These are phyloP conservation scores for Tenthredo distinguenda DNA, from an alignment of 2,888 invertebrate genomes.

Conservation along the genomic window DNA sequence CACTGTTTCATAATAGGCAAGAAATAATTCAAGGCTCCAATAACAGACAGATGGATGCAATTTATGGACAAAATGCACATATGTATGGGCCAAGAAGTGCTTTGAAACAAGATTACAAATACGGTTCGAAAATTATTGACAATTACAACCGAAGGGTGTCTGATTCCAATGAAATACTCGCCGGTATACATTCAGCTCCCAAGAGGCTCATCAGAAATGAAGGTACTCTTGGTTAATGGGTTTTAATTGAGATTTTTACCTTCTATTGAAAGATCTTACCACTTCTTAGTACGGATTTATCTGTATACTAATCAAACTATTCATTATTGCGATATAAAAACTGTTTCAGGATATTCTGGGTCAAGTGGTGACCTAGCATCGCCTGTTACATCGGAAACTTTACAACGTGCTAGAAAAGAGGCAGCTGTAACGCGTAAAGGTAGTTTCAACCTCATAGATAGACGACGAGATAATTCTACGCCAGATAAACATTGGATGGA, in stretches of 20 bases:
- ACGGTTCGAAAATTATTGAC: constrained; percentile 55
- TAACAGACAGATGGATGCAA: constrained; percentile 50
- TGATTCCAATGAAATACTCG: constrained; percentile 59
- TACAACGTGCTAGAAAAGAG: constrained; percentile 69
- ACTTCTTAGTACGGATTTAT: neutral
- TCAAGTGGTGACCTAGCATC: constrained; percentile 70
- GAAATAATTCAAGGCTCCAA: constrained; percentile 35
- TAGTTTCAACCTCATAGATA: constrained; percentile 71
- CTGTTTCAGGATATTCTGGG: constrained; percentile 66
- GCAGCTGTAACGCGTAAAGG: constrained; percentile 69
- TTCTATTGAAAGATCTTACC: neutral
- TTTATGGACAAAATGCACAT: constrained; percentile 51
- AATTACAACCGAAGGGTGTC: constrained; percentile 59
- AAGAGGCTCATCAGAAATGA: constrained; percentile 66
- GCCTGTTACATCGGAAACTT: constrained; percentile 65
- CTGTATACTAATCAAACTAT: neutral
- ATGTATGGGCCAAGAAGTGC: constrained; percentile 33
- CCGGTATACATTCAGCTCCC: constrained; percentile 59
- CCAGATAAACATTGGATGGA: constrained; percentile 81
- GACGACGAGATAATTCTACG: constrained; percentile 61
- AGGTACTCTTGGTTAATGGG: constrained; percentile 59
- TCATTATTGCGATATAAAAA: neutral
- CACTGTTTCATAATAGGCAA: constrained; percentile 31
- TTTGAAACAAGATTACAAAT: constrained; percentile 36
- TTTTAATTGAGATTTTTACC: neutral